Evolutionary conservation across 1,140 invertebrate species (phyloP).

Genomic region (Anoplolepis gracilipes): DNA sequence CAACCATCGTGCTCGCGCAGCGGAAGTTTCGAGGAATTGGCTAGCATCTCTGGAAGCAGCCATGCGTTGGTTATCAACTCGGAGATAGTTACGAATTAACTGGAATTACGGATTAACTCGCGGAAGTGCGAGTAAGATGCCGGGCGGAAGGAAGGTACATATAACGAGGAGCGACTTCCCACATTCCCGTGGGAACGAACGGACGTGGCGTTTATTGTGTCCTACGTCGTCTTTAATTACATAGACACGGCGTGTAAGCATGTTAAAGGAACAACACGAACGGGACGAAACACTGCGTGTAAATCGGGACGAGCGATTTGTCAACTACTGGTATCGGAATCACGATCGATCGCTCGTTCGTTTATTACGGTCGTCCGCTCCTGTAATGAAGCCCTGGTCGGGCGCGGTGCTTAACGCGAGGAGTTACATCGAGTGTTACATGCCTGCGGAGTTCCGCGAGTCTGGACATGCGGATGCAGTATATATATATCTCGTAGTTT

Average conservation of each 20-base stretch:
- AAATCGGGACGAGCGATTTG: conserved; percentile 24
- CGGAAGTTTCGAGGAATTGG: conserved; percentile 65
- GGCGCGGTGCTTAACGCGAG: conserved; percentile 1
- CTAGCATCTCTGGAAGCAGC: not conserved
- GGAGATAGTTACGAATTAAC: conserved; percentile 17
- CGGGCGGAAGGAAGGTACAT: not conserved
- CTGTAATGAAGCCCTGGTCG: not conserved
- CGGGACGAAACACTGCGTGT: not conserved
- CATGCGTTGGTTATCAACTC: conserved; percentile 44
- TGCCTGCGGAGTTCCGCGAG: conserved; percentile 27
- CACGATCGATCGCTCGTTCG: conserved; percentile 14
- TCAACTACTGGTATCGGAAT: not conserved
- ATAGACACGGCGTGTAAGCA: too few relatives aligned
- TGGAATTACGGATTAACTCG: conserved; percentile 36
- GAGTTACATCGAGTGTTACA: conserved; percentile 37
- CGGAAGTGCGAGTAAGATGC: not conserved
- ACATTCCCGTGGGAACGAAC: conserved; percentile 34
- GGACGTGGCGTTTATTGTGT: conserved; percentile 45
- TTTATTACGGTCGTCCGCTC: conserved; percentile 5
- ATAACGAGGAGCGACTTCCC: conserved; percentile 48
- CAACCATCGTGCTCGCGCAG: not conserved
- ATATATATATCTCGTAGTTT: conserved; percentile 13
- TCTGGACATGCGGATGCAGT: not conserved
- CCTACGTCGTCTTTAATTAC: conserved; percentile 23
- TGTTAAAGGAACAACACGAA: not conserved